A percentile compares a stretch with the other conserved stretches of the same genome.
Conservation (phyloP, 92 coral and sea anemone species). For the Bergia puertoricense region DNA sequence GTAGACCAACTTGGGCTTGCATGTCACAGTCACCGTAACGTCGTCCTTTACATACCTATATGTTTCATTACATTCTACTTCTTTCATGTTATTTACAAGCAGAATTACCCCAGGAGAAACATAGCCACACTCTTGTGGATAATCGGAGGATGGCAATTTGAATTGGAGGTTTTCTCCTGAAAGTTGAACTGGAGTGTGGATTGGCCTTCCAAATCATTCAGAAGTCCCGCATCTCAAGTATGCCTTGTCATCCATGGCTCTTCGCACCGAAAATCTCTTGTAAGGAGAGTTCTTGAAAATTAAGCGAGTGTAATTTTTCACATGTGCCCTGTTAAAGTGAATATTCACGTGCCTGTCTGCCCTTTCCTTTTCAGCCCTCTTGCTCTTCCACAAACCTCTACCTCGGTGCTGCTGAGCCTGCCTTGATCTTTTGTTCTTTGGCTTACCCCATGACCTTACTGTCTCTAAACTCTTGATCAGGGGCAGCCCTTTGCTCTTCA, state of each 20-base stretch:
- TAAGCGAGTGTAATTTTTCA: slow-evolving; percentile 41
- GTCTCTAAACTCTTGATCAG: slow-evolving; percentile 43
- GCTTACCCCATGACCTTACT: slow-evolving; percentile 50
- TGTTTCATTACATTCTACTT: slow-evolving; percentile 25
- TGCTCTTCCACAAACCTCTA: slow-evolving; percentile 33
- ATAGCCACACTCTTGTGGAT: slow-evolving; percentile 63
- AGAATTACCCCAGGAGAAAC: slow-evolving; percentile 57
- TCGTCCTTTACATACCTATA: slow-evolving; percentile 16
- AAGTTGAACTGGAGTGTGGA: slow-evolving; percentile 49
- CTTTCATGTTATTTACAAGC: slow-evolving; percentile 54
- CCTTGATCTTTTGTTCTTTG: slow-evolving; percentile 36
- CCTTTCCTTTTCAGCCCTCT: slow-evolving; percentile 19
- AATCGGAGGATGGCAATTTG: slow-evolving; percentile 57
- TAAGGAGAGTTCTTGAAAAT: slow-evolving; percentile 44
- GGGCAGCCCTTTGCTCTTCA: slow-evolving; percentile 41
- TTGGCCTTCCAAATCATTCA: slow-evolving; percentile 55
- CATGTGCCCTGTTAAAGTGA: slow-evolving; percentile 46
- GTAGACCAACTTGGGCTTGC: slow-evolving; percentile 50
- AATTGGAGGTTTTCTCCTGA: slow-evolving; percentile 49
- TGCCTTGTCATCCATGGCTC: slow-evolving; percentile 59
- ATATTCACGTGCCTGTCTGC: slow-evolving; percentile 18
- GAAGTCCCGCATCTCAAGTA: slow-evolving; percentile 55
- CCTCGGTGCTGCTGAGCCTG: slow-evolving; percentile 40
- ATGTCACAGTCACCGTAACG: slow-evolving; percentile 9
- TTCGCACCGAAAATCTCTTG: slow-evolving; percentile 29